Conservation (phyloP, 35 echinoderm and acorn worm species). For the Antedon bifida region DNA sequence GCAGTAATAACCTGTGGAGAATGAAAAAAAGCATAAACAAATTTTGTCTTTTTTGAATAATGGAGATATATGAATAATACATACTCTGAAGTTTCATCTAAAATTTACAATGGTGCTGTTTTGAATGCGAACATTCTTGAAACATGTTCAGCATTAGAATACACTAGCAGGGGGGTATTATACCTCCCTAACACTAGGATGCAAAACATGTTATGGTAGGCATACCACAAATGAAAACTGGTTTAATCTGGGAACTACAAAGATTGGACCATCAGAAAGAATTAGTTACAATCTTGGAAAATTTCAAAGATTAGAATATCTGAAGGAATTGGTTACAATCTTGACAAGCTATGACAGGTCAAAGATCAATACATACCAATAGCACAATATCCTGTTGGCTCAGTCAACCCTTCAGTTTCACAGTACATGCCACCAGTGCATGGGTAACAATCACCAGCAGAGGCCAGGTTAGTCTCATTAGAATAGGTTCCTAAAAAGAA, state of each 20-base stretch:
- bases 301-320: too few relatives aligned
- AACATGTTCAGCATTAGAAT: too few relatives aligned
- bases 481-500: slow-evolving; percentile 50
- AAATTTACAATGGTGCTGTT: neutral
- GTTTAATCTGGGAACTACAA: too few relatives aligned
- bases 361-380: slow-evolving; percentile 29
- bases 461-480: slow-evolving; percentile 75
- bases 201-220: too few relatives aligned
- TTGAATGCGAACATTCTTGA: too few relatives aligned
- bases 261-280: too few relatives aligned
- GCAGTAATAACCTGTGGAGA: slow-evolving; percentile 85
- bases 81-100: neutral
- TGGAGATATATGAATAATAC: neutral
- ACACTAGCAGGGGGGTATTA: too few relatives aligned
- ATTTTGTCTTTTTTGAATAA: neutral
- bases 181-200: too few relatives aligned
- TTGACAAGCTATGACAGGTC: too few relatives aligned
- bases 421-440: slow-evolving; percentile 89
- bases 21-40: neutral
- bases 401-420: slow-evolving; percentile 84
- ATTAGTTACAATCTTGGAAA: too few relatives aligned
- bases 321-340: too few relatives aligned
- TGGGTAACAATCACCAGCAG: slow-evolving; percentile 48
- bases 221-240: too few relatives aligned
- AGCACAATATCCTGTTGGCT: slow-evolving; percentile 74